phyloP scores from a whole-genome alignment of 2,113 vertebrate species.

The Carassius auratus region DNA sequence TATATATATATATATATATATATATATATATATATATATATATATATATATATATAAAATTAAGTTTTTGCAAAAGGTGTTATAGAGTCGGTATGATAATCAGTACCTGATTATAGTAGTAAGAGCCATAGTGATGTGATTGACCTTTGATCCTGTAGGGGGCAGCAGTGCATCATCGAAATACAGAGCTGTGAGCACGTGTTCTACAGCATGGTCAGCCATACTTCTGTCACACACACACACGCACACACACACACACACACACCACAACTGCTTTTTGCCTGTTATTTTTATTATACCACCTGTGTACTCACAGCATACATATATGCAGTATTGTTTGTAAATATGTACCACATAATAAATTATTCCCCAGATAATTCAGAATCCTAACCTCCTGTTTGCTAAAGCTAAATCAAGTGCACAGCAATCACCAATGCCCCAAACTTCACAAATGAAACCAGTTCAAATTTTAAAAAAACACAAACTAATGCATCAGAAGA shows the following conservation, averaged over 20 bases:
- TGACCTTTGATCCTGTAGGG: background rate
- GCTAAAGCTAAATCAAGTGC: background rate
- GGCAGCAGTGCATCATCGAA: slow-evolving; percentile 20
- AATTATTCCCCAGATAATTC: background rate
- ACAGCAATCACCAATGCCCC: background rate
- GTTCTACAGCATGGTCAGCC: background rate
- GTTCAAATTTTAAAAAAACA: background rate
- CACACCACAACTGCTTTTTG: background rate
- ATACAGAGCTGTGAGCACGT: background rate
- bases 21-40: too few species aligned
- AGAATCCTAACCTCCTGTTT: background rate
- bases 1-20: too few species aligned
- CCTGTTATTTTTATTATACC: background rate
- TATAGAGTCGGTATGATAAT: background rate
- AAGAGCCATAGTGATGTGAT: background rate
- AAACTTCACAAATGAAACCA: background rate
- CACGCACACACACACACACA: background rate
- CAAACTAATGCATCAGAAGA: background rate
- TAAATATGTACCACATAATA: background rate
- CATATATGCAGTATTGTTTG: background rate
- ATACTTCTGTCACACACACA: background rate
- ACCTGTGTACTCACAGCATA: background rate
- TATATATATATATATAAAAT: too few species aligned
- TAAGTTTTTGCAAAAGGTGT: background rate
- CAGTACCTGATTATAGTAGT: too few species aligned